Evolutionary conservation across 2,113 vertebrate species (phyloP).

Genomic region (Sclerurus mexicanus): DNA sequence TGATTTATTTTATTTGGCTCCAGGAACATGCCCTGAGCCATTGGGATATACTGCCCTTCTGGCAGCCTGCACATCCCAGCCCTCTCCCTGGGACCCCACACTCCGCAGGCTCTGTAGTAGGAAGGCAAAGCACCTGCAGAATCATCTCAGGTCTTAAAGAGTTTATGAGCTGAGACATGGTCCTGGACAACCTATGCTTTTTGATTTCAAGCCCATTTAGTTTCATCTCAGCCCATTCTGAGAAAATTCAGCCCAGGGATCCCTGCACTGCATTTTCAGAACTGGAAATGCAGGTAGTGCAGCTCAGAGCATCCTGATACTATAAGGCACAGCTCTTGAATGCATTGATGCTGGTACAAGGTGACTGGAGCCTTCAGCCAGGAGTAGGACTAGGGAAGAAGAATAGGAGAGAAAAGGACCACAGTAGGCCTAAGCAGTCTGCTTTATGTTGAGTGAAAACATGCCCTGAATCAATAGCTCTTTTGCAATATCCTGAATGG

Average conservation of each 20-base stretch:
- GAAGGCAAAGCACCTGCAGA: not conserved
- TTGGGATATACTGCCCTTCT: not conserved
- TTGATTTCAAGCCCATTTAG: not conserved
- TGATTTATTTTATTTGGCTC: not conserved
- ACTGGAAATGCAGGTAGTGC: not conserved
- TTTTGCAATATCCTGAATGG: not conserved
- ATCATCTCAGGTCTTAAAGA: not conserved
- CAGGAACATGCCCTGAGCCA: not conserved
- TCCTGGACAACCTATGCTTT: not conserved
- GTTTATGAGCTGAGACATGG: not conserved
- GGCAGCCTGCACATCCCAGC: not conserved
- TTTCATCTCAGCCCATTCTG: not conserved
- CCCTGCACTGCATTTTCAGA: not conserved
- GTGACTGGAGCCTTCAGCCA: not conserved
- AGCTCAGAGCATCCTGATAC: not conserved
- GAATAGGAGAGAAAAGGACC: not conserved
- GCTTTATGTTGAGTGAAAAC: not conserved
- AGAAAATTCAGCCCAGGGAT: not conserved
- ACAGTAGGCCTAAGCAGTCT: not conserved
- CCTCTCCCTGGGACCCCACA: not conserved
- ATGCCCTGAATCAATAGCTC: not conserved
- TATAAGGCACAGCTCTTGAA: not conserved
- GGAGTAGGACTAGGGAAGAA: not conserved
- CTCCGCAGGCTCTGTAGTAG: accelerated
- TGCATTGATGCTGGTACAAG: not conserved